phyloP scores from a whole-genome alignment of 1,140 invertebrate genomes.

The Hetaerina americana region DNA sequence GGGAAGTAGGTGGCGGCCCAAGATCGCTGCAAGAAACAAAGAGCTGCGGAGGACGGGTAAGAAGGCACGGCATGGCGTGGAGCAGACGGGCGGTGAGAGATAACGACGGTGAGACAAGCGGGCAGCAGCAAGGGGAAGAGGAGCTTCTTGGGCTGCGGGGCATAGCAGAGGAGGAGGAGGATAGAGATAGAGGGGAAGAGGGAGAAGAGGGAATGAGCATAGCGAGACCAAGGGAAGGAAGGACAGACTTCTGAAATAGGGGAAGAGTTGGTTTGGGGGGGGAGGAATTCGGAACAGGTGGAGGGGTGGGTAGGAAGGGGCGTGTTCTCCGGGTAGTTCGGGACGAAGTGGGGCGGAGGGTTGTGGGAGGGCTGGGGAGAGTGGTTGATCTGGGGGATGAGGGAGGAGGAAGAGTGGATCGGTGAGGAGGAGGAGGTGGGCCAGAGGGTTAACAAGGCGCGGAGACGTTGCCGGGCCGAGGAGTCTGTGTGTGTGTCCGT shows the following conservation, averaged over 20 bases:
- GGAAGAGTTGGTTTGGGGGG: neutral
- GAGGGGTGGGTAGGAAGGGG: neutral
- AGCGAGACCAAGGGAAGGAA: neutral
- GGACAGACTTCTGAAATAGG: neutral
- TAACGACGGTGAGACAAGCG: neutral
- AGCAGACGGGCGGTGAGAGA: neutral
- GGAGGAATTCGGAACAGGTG: neutral
- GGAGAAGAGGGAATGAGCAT: neutral
- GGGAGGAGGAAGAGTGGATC: neutral
- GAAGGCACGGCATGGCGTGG: neutral
- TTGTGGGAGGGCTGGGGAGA: neutral
- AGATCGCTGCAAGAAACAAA: neutral
- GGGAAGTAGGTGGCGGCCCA: no score
- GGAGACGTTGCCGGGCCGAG: neutral
- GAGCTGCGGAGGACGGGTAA: neutral
- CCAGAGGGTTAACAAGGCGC: neutral
- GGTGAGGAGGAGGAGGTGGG: no score
- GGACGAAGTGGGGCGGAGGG: neutral
- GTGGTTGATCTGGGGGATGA: neutral
- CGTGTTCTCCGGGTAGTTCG: neutral
- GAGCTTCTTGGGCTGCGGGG: no score
- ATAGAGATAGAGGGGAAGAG: neutral
- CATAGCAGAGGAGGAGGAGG: no score
- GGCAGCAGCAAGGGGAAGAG: no score
- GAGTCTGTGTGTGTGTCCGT: no score